phyloP scores from a whole-genome alignment of 2,888 invertebrate species.

The Mactromeris polynyma region DNA sequence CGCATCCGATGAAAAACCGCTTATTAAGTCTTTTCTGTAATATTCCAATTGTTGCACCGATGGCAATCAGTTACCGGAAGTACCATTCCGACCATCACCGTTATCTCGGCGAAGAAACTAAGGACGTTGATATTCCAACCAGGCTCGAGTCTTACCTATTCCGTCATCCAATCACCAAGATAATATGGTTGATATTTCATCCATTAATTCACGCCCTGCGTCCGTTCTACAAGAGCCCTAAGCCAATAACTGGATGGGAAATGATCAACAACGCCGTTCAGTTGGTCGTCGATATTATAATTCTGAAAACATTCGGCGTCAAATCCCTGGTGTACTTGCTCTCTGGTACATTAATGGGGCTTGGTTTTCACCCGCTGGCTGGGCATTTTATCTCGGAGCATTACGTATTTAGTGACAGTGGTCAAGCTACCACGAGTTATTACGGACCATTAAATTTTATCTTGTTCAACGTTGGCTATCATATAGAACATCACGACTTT shows the following conservation, averaged over 20 bases:
- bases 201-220: conserved; percentile 85
- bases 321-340: conserved; percentile 84
- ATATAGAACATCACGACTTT: conserved; percentile 87
- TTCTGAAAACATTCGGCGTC: conserved; percentile 80
- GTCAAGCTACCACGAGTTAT: conserved; percentile 86
- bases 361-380: conserved; percentile 86
- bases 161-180: conserved; percentile 84
- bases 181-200: conserved; percentile 85
- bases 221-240: conserved; percentile 86
- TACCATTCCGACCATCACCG: conserved; percentile 87
- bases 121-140: conserved; percentile 87
- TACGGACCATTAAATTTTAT: conserved; percentile 87
- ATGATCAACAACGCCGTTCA: conserved; percentile 83
- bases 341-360: conserved; percentile 83
- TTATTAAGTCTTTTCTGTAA: conserved; percentile 85
- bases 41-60: conserved; percentile 85
- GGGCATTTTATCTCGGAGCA: conserved; percentile 87
- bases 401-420: conserved; percentile 84
- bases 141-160: conserved; percentile 85
- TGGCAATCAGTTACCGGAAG: conserved; percentile 87
- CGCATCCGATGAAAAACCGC: conserved; percentile 82
- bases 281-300: conserved; percentile 79
- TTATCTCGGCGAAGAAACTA: conserved; percentile 86
- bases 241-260: conserved; percentile 84
- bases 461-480: conserved; percentile 87